A percentile compares a stretch with the other conserved stretches of the same genome.
Evolutionary conservation across 2,888 invertebrate genomes (phyloP).

Genomic region (Neelides folsomi): DNA sequence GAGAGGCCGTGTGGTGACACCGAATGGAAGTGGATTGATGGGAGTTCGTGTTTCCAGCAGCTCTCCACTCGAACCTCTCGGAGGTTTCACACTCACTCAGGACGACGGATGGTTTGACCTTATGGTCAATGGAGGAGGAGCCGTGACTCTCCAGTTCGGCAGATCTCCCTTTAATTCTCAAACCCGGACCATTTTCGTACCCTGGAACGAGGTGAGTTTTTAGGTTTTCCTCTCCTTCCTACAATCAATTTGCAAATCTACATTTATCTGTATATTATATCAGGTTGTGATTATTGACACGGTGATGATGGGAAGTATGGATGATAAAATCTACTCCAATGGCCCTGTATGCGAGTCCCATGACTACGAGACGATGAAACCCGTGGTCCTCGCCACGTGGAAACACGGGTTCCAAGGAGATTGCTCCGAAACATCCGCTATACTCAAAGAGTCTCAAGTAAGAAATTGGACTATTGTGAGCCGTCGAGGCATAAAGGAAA

Average conservation of each 20-base stretch:
- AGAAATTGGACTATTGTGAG: neutral
- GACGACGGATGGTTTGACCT: conserved; percentile 96
- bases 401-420: conserved; percentile 89
- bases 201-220: conserved; percentile 74
- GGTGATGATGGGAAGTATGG: conserved; percentile 61
- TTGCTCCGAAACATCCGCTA: conserved; percentile 82
- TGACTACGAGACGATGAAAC: conserved; percentile 84
- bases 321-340: conserved; percentile 55
- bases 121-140: conserved; percentile 96
- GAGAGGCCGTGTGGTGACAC: conserved; percentile 82
- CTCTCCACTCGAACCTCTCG: conserved; percentile 54
- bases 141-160: conserved; percentile 87
- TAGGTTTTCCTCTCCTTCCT: neutral
- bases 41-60: conserved; percentile 91
- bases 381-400: conserved; percentile 85
- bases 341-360: conserved; percentile 73
- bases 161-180: conserved; percentile 78
- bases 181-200: conserved; percentile 76
- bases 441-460: conserved; percentile 73
- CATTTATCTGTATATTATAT: neutral
- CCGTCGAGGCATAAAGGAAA: neutral
- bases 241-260: neutral
- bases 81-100: conserved; percentile 86
- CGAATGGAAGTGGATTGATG: conserved; percentile 81
- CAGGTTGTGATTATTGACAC: conserved; percentile 85